Evolutionary conservation across 2,113 vertebrate genomes (phyloP).

Genomic region (Heterotilapia buettikoferi): DNA sequence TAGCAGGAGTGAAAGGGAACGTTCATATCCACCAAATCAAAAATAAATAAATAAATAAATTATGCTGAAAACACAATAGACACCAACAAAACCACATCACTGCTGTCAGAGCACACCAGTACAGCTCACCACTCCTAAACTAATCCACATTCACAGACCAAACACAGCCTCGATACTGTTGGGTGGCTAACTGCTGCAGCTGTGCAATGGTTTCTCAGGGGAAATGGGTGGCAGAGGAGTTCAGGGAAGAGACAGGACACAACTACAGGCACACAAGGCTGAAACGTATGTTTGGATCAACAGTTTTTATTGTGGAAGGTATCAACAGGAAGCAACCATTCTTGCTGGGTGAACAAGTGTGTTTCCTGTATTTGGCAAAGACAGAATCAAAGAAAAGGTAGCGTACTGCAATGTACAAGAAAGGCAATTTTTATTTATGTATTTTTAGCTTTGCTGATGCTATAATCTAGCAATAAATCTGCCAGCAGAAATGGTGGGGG

Average conservation of each 20-base stretch:
- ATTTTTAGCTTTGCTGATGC: neutral
- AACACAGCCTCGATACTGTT: neutral
- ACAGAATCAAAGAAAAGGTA: neutral
- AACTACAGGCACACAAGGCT: neutral
- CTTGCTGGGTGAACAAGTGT: neutral
- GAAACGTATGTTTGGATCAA: neutral
- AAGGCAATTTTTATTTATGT: accelerated
- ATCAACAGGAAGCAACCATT: neutral
- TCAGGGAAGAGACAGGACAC: neutral
- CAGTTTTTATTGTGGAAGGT: neutral
- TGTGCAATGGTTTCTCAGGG: neutral
- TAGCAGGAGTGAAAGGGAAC: neutral
- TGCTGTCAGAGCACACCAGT: neutral
- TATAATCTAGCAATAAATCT: neutral
- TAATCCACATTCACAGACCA: neutral
- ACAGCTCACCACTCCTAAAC: too few species aligned
- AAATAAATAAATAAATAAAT: too few species aligned
- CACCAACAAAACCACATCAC: neutral
- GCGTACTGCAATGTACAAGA: neutral
- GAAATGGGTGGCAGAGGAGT: neutral
- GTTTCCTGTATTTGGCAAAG: neutral
- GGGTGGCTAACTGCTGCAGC: neutral
- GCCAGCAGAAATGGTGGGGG: neutral
- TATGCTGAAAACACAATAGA: neutral
- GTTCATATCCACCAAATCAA: neutral